phyloP scores from a whole-genome alignment of 2,888 invertebrate species.

The Campoplex nolae region DNA sequence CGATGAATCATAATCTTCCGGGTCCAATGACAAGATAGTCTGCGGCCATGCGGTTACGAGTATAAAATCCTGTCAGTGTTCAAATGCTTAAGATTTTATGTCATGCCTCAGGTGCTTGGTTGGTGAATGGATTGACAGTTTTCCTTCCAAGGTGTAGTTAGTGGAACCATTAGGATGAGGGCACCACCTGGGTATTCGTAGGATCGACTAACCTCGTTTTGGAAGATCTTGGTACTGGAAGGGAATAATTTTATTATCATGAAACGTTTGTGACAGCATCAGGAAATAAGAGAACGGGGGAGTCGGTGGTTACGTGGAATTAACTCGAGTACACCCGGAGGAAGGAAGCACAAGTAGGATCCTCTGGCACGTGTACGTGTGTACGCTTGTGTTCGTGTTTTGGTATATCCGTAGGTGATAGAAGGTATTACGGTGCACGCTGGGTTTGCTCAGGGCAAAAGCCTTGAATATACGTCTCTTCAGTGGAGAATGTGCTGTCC shows the following conservation, averaged over 20 bases:
- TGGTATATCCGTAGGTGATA: conserved; percentile 13
- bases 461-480: conserved; percentile 37
- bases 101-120: not conserved
- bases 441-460: conserved; percentile 40
- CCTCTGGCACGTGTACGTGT: not conserved
- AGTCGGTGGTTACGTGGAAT: conserved; percentile 42
- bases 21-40: not conserved
- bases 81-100: not conserved
- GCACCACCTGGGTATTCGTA: not conserved
- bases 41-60: not conserved
- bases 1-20: not conserved
- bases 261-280: conserved; percentile 17
- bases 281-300: conserved; percentile 9
- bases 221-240: not conserved
- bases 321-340: conserved; percentile 38
- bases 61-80: not conserved
- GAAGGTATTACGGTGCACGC: conserved; percentile 42
- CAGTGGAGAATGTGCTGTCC: conserved; percentile 37
- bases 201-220: not conserved
- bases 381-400: conserved; percentile 1
- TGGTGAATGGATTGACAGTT: not conserved
- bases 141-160: not conserved
- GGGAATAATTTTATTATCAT: conserved; percentile 39
- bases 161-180: not conserved
- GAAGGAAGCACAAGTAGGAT: conserved; percentile 19